Evolutionary conservation across 2,888 invertebrate species (phyloP).

Genomic region (Thera obeliscata): DNA sequence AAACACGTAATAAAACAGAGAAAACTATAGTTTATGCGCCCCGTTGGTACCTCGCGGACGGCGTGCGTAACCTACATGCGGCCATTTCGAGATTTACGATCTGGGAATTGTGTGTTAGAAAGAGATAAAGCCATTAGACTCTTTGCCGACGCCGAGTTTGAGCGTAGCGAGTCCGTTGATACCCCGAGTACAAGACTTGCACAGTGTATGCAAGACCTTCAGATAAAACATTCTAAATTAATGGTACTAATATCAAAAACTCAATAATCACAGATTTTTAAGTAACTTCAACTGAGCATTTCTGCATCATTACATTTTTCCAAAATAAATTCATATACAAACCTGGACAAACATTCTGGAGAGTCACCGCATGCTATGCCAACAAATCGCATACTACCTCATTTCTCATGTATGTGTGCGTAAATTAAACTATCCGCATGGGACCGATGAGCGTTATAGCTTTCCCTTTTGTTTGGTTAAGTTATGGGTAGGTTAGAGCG

Average conservation of each 20-base stretch:
- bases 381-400: conserved; percentile 79
- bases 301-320: conserved; percentile 13
- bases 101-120: conserved; percentile 85
- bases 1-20: conserved; percentile 84
- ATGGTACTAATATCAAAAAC: conserved; percentile 13
- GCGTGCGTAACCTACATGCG: conserved; percentile 85
- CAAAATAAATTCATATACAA: conserved; percentile 1
- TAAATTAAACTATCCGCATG: conserved; percentile 83
- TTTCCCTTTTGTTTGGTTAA: conserved; percentile 83
- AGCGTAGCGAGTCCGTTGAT: conserved; percentile 71
- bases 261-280: not conserved
- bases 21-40: conserved; percentile 83
- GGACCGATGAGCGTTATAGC: conserved; percentile 84
- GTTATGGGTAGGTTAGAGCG: conserved; percentile 82
- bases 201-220: conserved; percentile 60
- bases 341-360: conserved; percentile 50
- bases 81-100: conserved; percentile 86
- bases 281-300: not conserved
- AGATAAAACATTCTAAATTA: conserved; percentile 39
- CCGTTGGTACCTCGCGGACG: conserved; percentile 78
- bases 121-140: conserved; percentile 81
- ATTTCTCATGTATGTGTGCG: conserved; percentile 78
- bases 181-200: conserved; percentile 70
- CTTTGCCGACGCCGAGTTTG: conserved; percentile 75
- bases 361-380: conserved; percentile 52